phyloP scores from a whole-genome alignment of 2,888 invertebrate genomes.

The Parascotia fuliginaria region DNA sequence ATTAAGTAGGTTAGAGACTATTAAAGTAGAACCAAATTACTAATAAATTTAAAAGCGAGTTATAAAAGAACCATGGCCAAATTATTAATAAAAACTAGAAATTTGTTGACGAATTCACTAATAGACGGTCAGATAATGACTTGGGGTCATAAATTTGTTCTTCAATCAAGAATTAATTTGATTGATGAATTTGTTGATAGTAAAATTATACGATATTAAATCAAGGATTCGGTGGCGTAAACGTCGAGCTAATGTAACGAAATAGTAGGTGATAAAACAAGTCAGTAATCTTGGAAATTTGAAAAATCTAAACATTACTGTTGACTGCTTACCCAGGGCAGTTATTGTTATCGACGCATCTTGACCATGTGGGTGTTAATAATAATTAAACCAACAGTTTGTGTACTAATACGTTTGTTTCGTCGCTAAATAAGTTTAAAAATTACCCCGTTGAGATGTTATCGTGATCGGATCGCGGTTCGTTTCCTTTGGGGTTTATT shows the following conservation, averaged over 20 bases:
- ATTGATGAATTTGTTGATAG: constrained; percentile 36
- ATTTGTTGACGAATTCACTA: constrained; percentile 38
- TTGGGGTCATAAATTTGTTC: constrained; percentile 35
- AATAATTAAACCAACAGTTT: constrained; percentile 61
- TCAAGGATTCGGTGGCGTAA: background rate
- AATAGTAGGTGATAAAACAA: constrained; percentile 7
- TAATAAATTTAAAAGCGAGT: constrained; percentile 46
- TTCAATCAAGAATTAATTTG: constrained; percentile 36
- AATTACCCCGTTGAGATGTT: constrained; percentile 58
- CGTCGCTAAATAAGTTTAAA: constrained; percentile 61
- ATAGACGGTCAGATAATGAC: constrained; percentile 35
- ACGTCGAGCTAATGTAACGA: background rate
- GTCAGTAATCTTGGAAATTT: constrained; percentile 12
- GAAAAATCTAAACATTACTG: constrained; percentile 3
- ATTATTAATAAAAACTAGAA: constrained; percentile 39
- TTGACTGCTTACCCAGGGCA: constrained; percentile 5
- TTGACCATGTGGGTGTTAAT: constrained; percentile 53
- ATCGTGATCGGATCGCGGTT: constrained; percentile 62
- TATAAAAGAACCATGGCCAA: constrained; percentile 34
- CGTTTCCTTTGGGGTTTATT: constrained; percentile 57
- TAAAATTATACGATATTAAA: constrained; percentile 28
- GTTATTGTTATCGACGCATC: constrained; percentile 45
- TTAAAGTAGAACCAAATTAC: constrained; percentile 54
- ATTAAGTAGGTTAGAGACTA: constrained; percentile 60
- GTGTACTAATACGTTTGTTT: constrained; percentile 64